phyloP scores from a whole-genome alignment of 2,888 invertebrate genomes.

The Hydroisotoma schaefferi region DNA sequence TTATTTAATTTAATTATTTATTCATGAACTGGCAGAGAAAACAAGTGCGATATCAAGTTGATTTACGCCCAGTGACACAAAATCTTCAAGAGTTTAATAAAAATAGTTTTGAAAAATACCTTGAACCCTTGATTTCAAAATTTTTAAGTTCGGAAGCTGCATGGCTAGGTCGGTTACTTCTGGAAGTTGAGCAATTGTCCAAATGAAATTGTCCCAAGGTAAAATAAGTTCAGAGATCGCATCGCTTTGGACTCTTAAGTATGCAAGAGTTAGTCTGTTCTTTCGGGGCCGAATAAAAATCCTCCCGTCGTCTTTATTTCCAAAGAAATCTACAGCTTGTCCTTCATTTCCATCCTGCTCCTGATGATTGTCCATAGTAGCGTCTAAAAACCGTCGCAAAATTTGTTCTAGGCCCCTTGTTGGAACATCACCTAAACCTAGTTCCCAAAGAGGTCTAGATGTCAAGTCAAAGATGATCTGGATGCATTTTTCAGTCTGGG shows the following conservation, averaged over 20 bases:
- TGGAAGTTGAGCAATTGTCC: constrained; percentile 14
- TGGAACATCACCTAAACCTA: neutral
- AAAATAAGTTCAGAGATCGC: constrained; percentile 9
- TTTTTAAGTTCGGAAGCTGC: constrained; percentile 18
- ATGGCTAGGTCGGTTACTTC: constrained; percentile 18
- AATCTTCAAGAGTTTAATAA: no score
- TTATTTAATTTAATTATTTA: no score
- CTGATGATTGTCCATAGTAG: neutral
- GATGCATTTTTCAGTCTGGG: neutral
- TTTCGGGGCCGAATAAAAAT: neutral
- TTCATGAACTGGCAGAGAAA: no score
- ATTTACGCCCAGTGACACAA: no score
- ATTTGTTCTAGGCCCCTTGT: neutral
- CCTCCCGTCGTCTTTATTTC: no score
- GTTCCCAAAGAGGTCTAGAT: neutral
- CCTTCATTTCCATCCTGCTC: neutral
- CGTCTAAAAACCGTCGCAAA: neutral
- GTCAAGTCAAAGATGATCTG: neutral
- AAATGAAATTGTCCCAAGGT: constrained; percentile 25
- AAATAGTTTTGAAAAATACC: no score
- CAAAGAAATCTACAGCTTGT: neutral
- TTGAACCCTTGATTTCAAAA: constrained; percentile 19
- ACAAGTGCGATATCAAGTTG: no score
- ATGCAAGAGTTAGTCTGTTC: neutral
- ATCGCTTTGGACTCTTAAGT: neutral